A percentile compares a stretch with the other conserved stretches of the same genome.
Conservation (phyloP, 2,888 invertebrate species). For the Patella depressa region DNA sequence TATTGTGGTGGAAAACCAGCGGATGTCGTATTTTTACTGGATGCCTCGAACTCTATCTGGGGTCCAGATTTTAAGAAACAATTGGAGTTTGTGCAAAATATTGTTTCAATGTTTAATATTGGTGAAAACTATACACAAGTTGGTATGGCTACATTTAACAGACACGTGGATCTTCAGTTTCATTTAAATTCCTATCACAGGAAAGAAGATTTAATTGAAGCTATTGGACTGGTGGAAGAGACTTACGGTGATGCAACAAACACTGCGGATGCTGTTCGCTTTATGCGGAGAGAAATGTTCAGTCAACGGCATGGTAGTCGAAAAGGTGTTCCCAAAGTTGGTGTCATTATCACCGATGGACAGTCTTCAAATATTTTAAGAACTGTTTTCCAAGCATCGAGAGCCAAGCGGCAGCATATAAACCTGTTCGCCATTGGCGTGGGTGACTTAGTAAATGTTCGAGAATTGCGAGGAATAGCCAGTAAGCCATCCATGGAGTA, state of each 20-base stretch:
- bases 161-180: conserved; percentile 47
- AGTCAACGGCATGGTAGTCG: conserved; percentile 42
- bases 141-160: conserved; percentile 58
- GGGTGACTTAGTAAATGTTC: conserved; percentile 47
- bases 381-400: conserved; percentile 50
- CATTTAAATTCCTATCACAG: conserved; percentile 45
- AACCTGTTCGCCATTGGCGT: conserved; percentile 60
- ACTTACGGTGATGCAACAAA: conserved; percentile 48
- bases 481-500: conserved; percentile 46
- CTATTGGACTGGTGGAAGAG: conserved; percentile 43
- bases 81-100: conserved; percentile 57
- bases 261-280: conserved; percentile 50
- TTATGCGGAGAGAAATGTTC: conserved; percentile 52
- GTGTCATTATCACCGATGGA: conserved; percentile 60
- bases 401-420: conserved; percentile 48
- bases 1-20: conserved; percentile 45
- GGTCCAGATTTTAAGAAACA: conserved; percentile 60
- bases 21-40: conserved; percentile 54
- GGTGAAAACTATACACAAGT: conserved; percentile 56
- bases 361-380: conserved; percentile 47
- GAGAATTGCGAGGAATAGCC: conserved; percentile 56
- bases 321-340: conserved; percentile 52
- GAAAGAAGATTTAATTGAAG: conserved; percentile 37
- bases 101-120: conserved; percentile 60
- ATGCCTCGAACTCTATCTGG: conserved; percentile 64